These are phyloP conservation scores for Amphimedon queenslandica DNA, from an alignment of 37 sponge, comb jelly and placozoan species.

Conservation along the genomic window DNA sequence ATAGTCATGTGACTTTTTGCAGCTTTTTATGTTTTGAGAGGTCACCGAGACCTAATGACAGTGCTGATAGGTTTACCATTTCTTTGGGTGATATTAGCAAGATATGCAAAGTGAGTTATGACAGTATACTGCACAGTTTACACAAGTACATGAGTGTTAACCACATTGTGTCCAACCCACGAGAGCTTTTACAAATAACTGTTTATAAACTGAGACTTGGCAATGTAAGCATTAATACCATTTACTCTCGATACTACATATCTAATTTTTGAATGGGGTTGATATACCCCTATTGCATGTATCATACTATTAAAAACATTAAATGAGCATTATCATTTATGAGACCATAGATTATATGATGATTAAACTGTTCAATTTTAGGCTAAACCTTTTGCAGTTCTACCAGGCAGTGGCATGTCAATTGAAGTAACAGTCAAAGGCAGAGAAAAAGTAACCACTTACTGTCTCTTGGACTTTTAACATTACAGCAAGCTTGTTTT, in stretches of 20 bases:
- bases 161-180: no score
- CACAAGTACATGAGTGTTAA: no score
- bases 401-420: slow-evolving; percentile 89
- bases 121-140: no score
- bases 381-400: slow-evolving; percentile 81
- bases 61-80: slow-evolving; percentile 36
- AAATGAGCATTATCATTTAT: background rate
- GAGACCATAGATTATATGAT: background rate
- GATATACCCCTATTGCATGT: background rate
- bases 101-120: slow-evolving; percentile 39
- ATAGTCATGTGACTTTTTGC: background rate
- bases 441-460: slow-evolving; percentile 45
- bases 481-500: background rate
- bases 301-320: no score
- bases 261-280: background rate
- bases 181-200: no score
- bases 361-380: no score
- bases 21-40: slow-evolving; percentile 65
- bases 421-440: slow-evolving; percentile 55
- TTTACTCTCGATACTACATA: background rate
- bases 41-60: background rate
- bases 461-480: background rate
- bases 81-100: slow-evolving; percentile 30
- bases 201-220: no score
- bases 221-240: no score